Conservation (phyloP, 2,113 vertebrate species). For the Sardina pilchardus region DNA sequence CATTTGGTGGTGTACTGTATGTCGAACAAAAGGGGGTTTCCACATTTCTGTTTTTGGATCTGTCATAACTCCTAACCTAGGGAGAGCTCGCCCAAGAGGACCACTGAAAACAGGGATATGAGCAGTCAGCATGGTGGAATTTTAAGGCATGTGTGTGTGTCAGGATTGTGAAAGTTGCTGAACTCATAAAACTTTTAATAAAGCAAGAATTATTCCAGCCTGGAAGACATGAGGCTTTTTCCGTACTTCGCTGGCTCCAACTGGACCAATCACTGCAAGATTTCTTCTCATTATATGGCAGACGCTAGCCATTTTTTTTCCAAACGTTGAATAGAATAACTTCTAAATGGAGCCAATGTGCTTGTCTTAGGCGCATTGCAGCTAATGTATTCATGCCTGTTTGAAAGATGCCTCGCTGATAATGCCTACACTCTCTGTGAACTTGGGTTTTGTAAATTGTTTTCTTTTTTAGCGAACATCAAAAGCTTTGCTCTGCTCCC, state of each 20-base stretch:
- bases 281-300: neutral
- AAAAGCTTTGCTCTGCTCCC: constrained; percentile 23
- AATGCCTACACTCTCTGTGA: constrained; percentile 7
- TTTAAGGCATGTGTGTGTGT: neutral
- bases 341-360: neutral
- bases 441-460: neutral
- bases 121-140: neutral
- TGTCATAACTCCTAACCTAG: neutral
- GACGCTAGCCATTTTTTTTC: neutral
- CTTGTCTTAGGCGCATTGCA: neutral
- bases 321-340: neutral
- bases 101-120: neutral
- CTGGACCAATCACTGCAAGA: neutral
- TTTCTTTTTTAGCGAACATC: constrained; percentile 22
- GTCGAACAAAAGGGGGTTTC: no score
- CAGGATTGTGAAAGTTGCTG: neutral
- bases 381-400: neutral
- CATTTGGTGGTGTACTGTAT: no score
- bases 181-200: neutral
- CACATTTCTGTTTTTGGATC: neutral
- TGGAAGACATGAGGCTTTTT: neutral
- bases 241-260: neutral
- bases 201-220: neutral
- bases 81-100: neutral
- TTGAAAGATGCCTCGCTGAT: constrained; percentile 12